Evolutionary conservation across 2,797 vertebrate species (phyloP), one percentile per base, ranked within the genome.

Genomic region (Coilia nasus): DNA sequence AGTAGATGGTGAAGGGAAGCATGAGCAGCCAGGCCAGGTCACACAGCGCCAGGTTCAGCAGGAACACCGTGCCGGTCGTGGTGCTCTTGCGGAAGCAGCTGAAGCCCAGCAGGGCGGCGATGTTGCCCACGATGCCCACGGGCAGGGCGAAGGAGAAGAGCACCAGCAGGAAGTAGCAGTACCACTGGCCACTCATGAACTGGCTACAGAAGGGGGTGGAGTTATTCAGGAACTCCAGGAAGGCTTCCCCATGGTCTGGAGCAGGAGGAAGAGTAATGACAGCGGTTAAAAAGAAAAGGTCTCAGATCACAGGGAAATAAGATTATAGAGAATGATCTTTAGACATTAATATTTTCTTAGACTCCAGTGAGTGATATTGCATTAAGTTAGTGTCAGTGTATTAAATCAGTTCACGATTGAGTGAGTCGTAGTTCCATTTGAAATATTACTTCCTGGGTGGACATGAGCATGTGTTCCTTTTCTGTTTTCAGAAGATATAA

Each of bases 1-100:
- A 93, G 88, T 95, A 96, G 71, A 95, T 83, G 4, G 87, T 93
- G 89, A 96, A 92, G n/a, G 95, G 95, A 85, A 95, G 90, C 9
- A 93, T 90, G 67, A 96, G 91, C 54, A 96, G 95, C 96, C 96
- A 96, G 46, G 93, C 92, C 0, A 94, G 93, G 92, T 97, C 96
- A 12, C 95, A 96, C 71, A 97, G 87, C 14, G 94, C 93, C 92
- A 96, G 87, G 91, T 96, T 96, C 64, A 97, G 88, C 83, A 96
- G 91, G 90, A 96, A 95, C 83, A 96, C 50, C 0, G 92, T 93
- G 90, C 92, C 96, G 54, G 93, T 90, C 81, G 90, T 96, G 88
- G 90, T 91, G 81, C 90, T 92, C 85, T 92, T 95, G 83, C 81
- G 87, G 88, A 87, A 93, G 84, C 90, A 95, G 60, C 81, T 88